A percentile compares a stretch with the other conserved stretches of the same genome.
phyloP scores from a whole-genome alignment of 2,797 vertebrate species.

The Pantherophis vulpinus region DNA sequence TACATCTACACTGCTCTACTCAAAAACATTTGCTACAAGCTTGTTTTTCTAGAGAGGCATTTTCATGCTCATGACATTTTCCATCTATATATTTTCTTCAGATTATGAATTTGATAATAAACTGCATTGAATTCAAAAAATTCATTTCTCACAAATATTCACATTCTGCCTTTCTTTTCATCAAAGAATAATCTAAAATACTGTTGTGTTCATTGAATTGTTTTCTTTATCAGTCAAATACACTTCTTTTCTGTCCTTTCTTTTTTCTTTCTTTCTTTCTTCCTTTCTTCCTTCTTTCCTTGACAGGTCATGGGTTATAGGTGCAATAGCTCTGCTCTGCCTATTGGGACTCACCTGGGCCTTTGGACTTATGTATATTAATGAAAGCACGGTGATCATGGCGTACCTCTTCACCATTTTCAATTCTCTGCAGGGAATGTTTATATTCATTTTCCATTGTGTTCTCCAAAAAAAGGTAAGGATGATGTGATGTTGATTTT shows the following conservation, averaged over 20 bases:
- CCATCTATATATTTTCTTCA: conserved; percentile 63
- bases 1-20: conserved; percentile 51
- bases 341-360: conserved; percentile 97
- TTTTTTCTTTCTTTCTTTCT: conserved; percentile 20
- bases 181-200: conserved; percentile 46
- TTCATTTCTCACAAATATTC: conserved; percentile 30
- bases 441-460: conserved; percentile 99
- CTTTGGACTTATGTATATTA: conserved; percentile 98
- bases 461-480: conserved; percentile 98
- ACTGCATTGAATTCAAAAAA: conserved; percentile 56
- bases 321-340: conserved; percentile 94
- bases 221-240: conserved; percentile 37
- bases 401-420: conserved; percentile 99
- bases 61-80: conserved; percentile 60
- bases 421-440: conserved; percentile 99
- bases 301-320: conserved; percentile 96
- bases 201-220: conserved; percentile 33
- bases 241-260: conserved; percentile 30
- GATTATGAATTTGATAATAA: conserved; percentile 64
- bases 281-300: conserved; percentile 61
- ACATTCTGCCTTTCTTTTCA: conserved; percentile 51
- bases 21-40: conserved; percentile 48
- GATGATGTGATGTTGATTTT: neutral
- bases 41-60: conserved; percentile 58
- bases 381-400: conserved; percentile 99